Evolutionary conservation across 2,113 vertebrate species (phyloP).

Genomic region (Hepsetus odoe): DNA sequence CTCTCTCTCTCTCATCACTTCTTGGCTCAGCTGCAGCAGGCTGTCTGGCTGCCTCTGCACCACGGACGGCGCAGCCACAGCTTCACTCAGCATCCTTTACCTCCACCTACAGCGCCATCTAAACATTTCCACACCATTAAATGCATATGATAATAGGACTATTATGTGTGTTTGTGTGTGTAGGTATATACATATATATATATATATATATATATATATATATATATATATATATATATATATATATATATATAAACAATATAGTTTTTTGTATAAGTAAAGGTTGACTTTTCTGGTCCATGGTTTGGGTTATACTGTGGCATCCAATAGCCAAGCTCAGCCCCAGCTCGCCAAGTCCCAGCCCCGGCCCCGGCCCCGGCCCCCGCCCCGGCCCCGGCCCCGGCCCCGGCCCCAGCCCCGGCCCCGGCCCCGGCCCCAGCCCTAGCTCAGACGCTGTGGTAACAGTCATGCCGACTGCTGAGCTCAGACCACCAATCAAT

Average conservation of each 20-base stretch:
- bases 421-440: conserved; percentile 32
- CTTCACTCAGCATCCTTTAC: background rate
- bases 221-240: too few relatives aligned
- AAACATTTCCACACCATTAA: too few relatives aligned
- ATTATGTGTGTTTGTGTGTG: too few relatives aligned
- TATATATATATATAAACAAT: too few relatives aligned
- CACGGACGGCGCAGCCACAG: conserved; percentile 43
- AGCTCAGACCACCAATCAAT: conserved; percentile 34
- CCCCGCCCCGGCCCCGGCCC: conserved; percentile 40
- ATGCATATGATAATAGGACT: too few relatives aligned
- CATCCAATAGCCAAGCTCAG: conserved; percentile 28
- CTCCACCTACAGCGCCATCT: too few relatives aligned
- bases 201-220: too few relatives aligned
- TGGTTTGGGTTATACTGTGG: background rate
- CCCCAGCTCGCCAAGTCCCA: conserved; percentile 40
- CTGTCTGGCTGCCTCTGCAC: background rate
- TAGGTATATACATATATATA: too few relatives aligned
- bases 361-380: conserved; percentile 19
- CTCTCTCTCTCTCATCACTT: background rate
- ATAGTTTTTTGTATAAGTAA: too few relatives aligned
- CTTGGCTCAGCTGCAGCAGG: background rate
- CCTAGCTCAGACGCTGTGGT: conserved; percentile 23
- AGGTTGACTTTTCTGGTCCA: background rate
- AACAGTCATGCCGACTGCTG: conserved; percentile 35
- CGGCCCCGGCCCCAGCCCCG: conserved; percentile 22